Base-by-base conservation (phyloP, 2,113 vertebrate species). In the Heterocephalus glaber region DNA sequence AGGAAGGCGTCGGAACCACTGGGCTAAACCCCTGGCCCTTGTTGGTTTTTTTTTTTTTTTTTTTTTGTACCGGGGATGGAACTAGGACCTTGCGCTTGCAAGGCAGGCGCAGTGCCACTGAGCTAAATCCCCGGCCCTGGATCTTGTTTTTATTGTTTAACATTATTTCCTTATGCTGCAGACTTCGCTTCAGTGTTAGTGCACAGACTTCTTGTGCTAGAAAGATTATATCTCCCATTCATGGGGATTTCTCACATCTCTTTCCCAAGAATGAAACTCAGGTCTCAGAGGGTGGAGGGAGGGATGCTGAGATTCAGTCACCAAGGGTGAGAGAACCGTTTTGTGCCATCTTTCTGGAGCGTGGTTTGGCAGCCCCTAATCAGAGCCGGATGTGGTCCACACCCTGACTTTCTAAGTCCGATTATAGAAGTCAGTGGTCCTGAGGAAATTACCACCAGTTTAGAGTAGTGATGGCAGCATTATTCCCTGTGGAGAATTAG, bases 401-500 rank as follows among this genome's bases (percentile, higher is more conserved):
- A 13, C n/a, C 44, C 76, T 4, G 65, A 35, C 19, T 38, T 58
- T 41, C 58, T 38, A 1, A 13, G 1, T 38, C n/a, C 3, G 2
- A 4, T 35, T 44, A 54, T 19, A 9, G 76, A 61, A 17, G 20
- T 3, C 33, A 12, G 56, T 11, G 63, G 24, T 82, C 61, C 44
- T 3, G 6, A 33, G 82, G 60, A 63, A 22, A 3, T 49, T 4
- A 84, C 28, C 22, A 2, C 1, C 1, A 49, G 1, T 1, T 5
- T 6, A 1, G 65, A 74, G 61, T 1, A 2, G 26, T 26, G 17
- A 8, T 0, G 0, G 38, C 24, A 2, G 88, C 19, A 0, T 28
- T 54, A 16, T 26, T 30, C 4, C 2, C 0, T 11, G 35, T 11
- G 35, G 6, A 20, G 66, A n/a, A 35, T 38, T 1, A 13, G 54